Percentiles rank a stretch among this genome's conserved stretches.
phyloP scores from a whole-genome alignment of 2,888 invertebrate species.

The Microchrysa polita region DNA sequence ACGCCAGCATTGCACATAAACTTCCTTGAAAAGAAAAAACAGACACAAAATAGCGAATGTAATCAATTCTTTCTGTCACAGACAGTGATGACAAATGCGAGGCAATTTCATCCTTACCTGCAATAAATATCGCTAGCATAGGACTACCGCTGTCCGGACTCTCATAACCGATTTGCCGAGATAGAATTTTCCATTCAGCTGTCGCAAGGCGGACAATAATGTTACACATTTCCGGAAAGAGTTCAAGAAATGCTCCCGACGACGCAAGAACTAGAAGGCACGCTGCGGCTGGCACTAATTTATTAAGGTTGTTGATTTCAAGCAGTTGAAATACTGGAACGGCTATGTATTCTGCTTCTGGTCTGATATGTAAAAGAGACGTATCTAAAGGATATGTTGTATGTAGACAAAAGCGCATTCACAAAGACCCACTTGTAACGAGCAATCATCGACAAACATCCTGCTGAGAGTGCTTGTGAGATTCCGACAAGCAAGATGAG shows the following conservation, averaged over 20 bases:
- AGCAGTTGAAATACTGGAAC: conserved; percentile 66
- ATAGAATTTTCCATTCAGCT: conserved; percentile 68
- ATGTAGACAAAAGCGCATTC: neutral
- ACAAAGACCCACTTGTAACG: conserved; percentile 58
- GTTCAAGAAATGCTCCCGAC: conserved; percentile 67
- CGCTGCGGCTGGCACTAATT: conserved; percentile 68
- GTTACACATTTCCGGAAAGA: conserved; percentile 66
- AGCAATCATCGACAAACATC: conserved; percentile 62
- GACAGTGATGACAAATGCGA: neutral
- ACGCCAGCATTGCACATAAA: conserved; percentile 68
- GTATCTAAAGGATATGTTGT: too few relatives aligned
- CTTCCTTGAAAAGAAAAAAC: conserved; percentile 59
- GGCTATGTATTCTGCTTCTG: conserved; percentile 60
- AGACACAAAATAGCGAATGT: neutral
- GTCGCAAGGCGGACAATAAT: conserved; percentile 67
- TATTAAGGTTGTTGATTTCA: conserved; percentile 67
- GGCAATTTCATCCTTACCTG: conserved; percentile 56
- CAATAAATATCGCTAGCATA: conserved; percentile 68
- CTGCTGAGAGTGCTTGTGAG: conserved; percentile 58
- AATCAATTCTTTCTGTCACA: neutral
- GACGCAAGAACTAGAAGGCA: conserved; percentile 67
- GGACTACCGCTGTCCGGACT: conserved; percentile 68
- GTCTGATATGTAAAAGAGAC: conserved; percentile 53
- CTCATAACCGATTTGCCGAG: conserved; percentile 67
- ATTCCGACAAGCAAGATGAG: conserved; percentile 56